A percentile compares a stretch with the other conserved stretches of the same genome.
phyloP scores from a whole-genome alignment of 2,888 invertebrate species.

The Coronaproctus castanopsis region DNA sequence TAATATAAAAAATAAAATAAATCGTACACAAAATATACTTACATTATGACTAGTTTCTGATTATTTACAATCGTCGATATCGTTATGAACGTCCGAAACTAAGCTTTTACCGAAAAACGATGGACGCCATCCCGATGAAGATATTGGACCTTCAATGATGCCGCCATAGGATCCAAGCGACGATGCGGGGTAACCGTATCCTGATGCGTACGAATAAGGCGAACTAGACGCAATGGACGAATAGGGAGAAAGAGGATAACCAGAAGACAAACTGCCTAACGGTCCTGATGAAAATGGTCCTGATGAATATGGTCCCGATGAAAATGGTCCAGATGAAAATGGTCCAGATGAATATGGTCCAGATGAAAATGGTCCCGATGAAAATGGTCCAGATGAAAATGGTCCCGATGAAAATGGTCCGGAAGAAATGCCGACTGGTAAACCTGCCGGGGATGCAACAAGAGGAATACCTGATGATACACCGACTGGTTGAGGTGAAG shows the following conservation, averaged over 20 bases:
- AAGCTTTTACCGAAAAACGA: background rate
- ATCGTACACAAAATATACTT: too few species aligned
- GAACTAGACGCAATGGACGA: background rate
- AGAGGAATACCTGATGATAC: background rate
- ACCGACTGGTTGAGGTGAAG: conserved; percentile 13
- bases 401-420: background rate
- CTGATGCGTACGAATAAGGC: background rate
- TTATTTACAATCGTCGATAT: background rate
- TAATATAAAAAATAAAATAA: too few species aligned
- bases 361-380: background rate
- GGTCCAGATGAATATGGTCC: background rate
- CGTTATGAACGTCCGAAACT: background rate
- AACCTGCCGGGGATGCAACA: background rate
- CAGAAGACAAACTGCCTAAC: background rate
- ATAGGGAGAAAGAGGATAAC: background rate
- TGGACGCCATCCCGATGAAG: background rate
- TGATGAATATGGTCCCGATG: background rate
- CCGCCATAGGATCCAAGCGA: background rate
- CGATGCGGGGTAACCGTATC: background rate
- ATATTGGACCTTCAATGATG: background rate
- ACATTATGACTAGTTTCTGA: background rate
- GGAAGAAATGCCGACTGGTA: background rate
- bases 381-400: background rate
- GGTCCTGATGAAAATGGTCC: background rate
- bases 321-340: background rate